Percentiles rank a stretch among this genome's conserved stretches.
Conservation (phyloP, 1,140 invertebrate species). For the Bilobella aurantiaca region DNA sequence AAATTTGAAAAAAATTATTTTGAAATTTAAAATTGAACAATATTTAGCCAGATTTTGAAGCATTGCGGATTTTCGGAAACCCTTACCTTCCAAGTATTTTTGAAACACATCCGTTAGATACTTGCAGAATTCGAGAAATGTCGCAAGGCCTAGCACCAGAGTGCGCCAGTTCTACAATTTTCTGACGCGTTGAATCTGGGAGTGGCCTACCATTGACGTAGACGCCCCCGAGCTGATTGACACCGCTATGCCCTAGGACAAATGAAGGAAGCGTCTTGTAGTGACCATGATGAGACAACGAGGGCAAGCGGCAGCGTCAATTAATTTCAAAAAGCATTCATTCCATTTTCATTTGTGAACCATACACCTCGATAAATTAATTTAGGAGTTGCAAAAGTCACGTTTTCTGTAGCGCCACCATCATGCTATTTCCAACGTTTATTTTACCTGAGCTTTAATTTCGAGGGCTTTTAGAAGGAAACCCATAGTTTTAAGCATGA, state of each 20-base stretch:
- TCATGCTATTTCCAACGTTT: too few species aligned
- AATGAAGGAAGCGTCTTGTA: neutral
- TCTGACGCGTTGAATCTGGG: slow-evolving; percentile 90
- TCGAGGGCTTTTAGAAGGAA: neutral
- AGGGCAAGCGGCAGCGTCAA: neutral
- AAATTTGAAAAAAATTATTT: slow-evolving; percentile 26
- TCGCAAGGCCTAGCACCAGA: slow-evolving; percentile 94
- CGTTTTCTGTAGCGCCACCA: too few species aligned
- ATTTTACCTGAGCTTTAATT: too few species aligned
- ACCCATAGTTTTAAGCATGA: too few species aligned
- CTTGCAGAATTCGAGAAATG: slow-evolving; percentile 91
- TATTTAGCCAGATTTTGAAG: neutral
- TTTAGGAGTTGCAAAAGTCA: too few species aligned
- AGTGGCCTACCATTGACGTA: slow-evolving; percentile 95
- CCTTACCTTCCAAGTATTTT: slow-evolving; percentile 87
- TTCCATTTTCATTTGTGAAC: too few species aligned
- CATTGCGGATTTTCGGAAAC: neutral
- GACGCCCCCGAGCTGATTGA: slow-evolving; percentile 96
- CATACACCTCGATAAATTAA: too few species aligned
- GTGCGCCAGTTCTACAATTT: slow-evolving; percentile 95
- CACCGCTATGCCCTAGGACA: slow-evolving; percentile 75
- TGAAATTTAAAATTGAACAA: neutral
- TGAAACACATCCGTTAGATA: slow-evolving; percentile 90
- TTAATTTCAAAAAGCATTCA: neutral
- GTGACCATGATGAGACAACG: neutral